Evolutionary conservation across 1,140 invertebrate genomes (phyloP).

Genomic region (Lepeophtheirus salmonis): DNA sequence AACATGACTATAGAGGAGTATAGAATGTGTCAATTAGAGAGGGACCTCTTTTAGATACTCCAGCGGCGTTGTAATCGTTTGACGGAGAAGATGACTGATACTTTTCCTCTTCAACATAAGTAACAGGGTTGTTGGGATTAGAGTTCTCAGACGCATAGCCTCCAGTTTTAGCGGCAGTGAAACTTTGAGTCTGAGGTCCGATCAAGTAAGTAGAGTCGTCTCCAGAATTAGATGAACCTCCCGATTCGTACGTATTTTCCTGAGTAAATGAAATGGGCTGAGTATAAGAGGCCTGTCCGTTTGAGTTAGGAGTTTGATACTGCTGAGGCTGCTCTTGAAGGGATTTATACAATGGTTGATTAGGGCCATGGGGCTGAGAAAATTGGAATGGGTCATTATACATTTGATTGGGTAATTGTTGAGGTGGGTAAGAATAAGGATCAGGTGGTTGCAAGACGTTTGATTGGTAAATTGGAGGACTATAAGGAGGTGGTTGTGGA

Average conservation of each 20-base stretch:
- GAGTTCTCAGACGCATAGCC: not conserved
- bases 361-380: too few species aligned
- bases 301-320: too few species aligned
- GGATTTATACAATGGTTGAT: too few species aligned
- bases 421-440: too few species aligned
- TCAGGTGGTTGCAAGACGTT: too few species aligned
- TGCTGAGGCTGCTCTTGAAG: too few species aligned
- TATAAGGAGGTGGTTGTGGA: too few species aligned
- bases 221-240: not conserved
- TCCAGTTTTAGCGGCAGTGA: not conserved
- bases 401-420: too few species aligned
- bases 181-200: not conserved
- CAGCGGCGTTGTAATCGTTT: not conserved
- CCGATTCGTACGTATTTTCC: not conserved
- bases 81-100: not conserved
- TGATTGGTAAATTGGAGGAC: too few species aligned
- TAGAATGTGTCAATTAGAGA: not conserved
- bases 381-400: too few species aligned
- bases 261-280: not conserved
- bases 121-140: not conserved
- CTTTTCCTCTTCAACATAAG: not conserved
- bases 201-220: not conserved
- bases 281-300: not conserved
- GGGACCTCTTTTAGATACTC: not conserved
- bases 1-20: not conserved